These are phyloP conservation scores for Aselliscus stoliczkanus DNA, from an alignment of 2,797 vertebrate species.

Conservation along the genomic window DNA sequence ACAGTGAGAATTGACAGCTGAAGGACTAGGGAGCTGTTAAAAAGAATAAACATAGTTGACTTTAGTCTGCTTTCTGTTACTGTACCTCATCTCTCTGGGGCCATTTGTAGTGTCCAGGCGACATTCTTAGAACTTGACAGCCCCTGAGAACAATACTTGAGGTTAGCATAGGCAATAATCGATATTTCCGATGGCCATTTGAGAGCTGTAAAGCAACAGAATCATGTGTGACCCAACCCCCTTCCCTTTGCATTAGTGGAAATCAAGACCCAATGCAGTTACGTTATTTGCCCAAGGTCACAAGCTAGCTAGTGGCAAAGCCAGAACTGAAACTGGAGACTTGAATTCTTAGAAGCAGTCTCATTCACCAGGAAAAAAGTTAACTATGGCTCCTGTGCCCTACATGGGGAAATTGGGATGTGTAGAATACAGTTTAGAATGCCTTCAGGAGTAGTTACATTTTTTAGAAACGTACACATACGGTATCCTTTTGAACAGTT, in stretches of 20 bases:
- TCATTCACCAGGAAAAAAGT: neutral
- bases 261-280: neutral
- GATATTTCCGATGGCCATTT: neutral
- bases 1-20: neutral
- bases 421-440: neutral
- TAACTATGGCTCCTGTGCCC: neutral
- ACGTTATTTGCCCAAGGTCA: slow-evolving; percentile 38
- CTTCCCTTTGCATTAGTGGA: neutral
- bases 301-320: neutral
- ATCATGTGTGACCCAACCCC: neutral
- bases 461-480: neutral
- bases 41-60: neutral
- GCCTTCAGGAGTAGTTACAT: neutral
- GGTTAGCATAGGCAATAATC: neutral
- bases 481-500: neutral
- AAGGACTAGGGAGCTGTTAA: neutral
- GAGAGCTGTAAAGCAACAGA: neutral
- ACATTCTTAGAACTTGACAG: neutral
- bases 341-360: slow-evolving; percentile 16
- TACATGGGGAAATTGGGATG: neutral
- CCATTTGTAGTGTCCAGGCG: neutral
- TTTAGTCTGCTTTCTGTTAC: neutral
- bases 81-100: neutral
- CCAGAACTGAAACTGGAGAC: slow-evolving; percentile 15
- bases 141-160: neutral